These are phyloP conservation scores for Bombus cullumanus DNA, from an alignment of 1,140 invertebrate genomes.

Conservation along the genomic window DNA sequence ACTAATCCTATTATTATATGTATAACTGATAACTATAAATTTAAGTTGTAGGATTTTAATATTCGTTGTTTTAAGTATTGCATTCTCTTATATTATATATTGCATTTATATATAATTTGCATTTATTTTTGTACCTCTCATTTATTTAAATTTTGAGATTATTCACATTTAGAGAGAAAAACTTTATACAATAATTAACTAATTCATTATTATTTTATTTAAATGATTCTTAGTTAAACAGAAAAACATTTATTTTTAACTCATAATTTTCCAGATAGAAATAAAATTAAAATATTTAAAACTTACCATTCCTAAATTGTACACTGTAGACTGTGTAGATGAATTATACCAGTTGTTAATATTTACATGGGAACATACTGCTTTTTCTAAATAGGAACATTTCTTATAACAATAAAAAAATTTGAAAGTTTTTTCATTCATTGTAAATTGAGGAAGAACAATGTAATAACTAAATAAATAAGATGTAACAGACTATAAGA, in stretches of 20 bases:
- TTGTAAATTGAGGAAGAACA: background rate
- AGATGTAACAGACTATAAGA: background rate
- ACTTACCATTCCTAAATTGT: background rate
- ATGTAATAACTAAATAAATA: background rate
- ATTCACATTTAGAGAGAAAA: background rate
- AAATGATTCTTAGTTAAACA: background rate
- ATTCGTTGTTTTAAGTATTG: background rate
- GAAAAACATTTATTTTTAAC: background rate
- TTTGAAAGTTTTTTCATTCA: background rate
- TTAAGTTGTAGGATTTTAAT: background rate
- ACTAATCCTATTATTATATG: conserved; percentile 49
- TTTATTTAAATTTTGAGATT: background rate
- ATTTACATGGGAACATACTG: too few relatives aligned
- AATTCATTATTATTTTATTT: background rate
- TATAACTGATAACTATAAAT: conserved; percentile 28
- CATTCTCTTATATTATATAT: too few relatives aligned
- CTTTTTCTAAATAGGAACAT: background rate
- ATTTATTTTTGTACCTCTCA: background rate
- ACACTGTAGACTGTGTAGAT: background rate
- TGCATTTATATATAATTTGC: background rate
- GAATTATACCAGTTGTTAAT: background rate
- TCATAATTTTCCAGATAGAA: background rate
- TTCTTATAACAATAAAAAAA: background rate
- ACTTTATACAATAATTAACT: background rate
- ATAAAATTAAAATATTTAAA: background rate